Evolutionary conservation across 2,113 vertebrate species (phyloP).

Genomic region (Ciconia boyciana): DNA sequence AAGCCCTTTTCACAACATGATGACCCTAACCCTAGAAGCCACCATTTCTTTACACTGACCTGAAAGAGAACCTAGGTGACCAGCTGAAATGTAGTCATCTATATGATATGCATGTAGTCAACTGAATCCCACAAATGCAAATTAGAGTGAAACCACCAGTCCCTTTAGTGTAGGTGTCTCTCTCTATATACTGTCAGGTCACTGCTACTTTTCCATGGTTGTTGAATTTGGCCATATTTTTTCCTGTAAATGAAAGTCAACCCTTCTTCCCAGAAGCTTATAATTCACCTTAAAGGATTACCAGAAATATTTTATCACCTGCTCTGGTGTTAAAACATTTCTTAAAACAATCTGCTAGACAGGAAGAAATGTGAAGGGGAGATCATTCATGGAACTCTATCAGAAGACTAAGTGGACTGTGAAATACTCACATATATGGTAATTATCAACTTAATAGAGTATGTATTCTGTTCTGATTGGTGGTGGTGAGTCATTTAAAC

Average conservation of each 20-base stretch:
- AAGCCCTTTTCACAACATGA: neutral
- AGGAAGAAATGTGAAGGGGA: conserved; percentile 12
- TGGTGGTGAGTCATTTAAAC: conserved; percentile 44
- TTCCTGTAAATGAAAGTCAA: neutral
- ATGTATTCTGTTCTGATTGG: conserved; percentile 41
- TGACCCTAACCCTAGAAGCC: neutral
- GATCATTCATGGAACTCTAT: conserved; percentile 17
- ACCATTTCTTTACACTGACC: neutral
- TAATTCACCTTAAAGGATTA: conserved; percentile 21
- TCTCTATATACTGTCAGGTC: neutral
- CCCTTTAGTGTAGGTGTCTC: neutral
- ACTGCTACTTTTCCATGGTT: neutral
- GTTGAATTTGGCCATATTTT: neutral
- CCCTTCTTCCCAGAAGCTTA: neutral
- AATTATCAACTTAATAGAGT: conserved; percentile 62
- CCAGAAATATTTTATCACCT: conserved; percentile 32
- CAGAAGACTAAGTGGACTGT: conserved; percentile 57
- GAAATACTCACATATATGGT: conserved; percentile 43
- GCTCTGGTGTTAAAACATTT: conserved; percentile 1
- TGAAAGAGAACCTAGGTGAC: neutral
- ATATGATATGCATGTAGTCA: neutral
- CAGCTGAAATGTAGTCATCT: neutral
- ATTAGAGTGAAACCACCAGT: neutral
- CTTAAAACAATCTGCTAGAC: conserved; percentile 5
- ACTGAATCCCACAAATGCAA: neutral